Base-by-base conservation (phyloP, 2,888 invertebrate genomes). In the Nomada hirtipes region DNA sequence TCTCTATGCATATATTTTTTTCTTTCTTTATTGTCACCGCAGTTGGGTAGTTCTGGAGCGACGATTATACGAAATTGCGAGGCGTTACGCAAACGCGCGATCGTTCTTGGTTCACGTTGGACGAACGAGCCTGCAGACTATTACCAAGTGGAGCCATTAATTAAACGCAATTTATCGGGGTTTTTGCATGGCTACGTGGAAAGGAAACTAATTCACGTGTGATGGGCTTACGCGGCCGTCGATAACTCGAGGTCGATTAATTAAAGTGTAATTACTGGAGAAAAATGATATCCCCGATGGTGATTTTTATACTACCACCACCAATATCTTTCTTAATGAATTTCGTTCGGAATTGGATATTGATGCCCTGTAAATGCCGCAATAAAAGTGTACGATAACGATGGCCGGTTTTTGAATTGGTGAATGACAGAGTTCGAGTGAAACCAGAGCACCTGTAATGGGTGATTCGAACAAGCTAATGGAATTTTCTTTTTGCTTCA, bases 161-260 rank as follows among this genome's bases (percentile, higher is more conserved):
- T 75, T 75, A 64, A 70, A 53, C 63, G 67, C 23, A 29, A 65
- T 75, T 75, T 63, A 65, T 64, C 11, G n/a, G 13, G 53, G 18
- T 44, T 47, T 18, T 23, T 18, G n/a, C 7, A n/a, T 55, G 15
- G 29, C 15, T n/a, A 18, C 60, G 36, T 52, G 50, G 7, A 53
- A 61, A 61, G 23, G 20, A 57, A 59, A 57, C 65, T 65, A 65
- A 73, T 65, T 65, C 57, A 29, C 47, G 57, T 18, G 26, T 47
- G 44, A 47, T 29, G 65, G 57, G 57, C 23, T 64, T 2, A 44
- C 26, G 15, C 26, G 15, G 0, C 7, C 10, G 23, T 36, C 29
- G 57, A 29, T 57, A 13, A 65, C 65, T 57, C 26, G 20, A 0
- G 55, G n/a, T 11, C 2, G 20, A 55, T 36, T 65, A 65, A 65